Conservation (phyloP, 2,797 vertebrate genomes). For the Natrix natrix region DNA sequence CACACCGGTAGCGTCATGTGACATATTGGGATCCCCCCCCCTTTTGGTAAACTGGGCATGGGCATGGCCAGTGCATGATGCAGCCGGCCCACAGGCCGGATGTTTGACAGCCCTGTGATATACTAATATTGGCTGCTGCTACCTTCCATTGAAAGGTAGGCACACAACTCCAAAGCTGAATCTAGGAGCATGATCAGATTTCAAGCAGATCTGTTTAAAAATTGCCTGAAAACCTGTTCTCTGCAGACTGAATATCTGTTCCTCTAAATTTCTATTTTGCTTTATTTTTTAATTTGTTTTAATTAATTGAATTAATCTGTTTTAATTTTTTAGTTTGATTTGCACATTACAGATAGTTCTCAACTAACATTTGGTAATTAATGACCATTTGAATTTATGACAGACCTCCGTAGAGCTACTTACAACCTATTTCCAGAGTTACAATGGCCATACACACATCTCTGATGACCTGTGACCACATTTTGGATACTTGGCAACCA, state of each 20-base stretch:
- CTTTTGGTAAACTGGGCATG: no score
- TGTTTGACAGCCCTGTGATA: no score
- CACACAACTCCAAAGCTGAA: background rate
- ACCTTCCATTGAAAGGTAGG: background rate
- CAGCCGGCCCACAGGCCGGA: no score
- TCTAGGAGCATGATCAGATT: background rate
- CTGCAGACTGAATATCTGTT: background rate
- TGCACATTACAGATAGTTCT: background rate
- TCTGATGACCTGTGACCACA: background rate
- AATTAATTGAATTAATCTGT: background rate
- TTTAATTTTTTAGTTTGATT: background rate
- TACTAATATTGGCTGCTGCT: background rate
- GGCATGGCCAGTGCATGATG: no score
- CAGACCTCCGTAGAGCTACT: background rate
- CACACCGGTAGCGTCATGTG: no score
- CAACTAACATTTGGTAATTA: background rate
- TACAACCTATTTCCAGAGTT: background rate
- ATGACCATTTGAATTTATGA: background rate
- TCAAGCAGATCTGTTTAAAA: background rate
- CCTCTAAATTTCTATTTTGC: background rate
- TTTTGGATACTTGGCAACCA: background rate
- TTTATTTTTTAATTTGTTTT: background rate
- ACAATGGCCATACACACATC: background rate
- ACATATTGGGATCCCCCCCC: no score
- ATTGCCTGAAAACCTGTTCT: background rate